phyloP scores from a whole-genome alignment of 2,113 vertebrate genomes.

The Opisthocomus hoazin region DNA sequence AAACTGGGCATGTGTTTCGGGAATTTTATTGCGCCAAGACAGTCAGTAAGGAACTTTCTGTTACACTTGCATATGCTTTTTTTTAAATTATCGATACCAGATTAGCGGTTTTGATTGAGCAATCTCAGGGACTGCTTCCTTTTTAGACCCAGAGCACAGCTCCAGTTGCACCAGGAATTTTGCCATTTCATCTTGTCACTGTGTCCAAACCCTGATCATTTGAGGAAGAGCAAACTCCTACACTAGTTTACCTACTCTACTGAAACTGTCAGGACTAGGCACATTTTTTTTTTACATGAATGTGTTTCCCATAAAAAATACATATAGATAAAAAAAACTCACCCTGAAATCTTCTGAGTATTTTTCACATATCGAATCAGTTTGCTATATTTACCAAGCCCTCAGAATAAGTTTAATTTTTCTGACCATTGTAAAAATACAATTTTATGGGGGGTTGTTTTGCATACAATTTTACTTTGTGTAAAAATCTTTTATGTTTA shows the following conservation, averaged over 20 bases:
- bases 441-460: neutral
- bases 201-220: neutral
- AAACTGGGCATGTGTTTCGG: neutral
- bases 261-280: neutral
- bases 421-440: neutral
- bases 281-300: neutral
- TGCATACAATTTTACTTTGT: neutral
- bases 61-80: neutral
- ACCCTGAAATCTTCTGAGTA: neutral
- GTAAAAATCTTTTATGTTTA: neutral
- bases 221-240: neutral
- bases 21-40: neutral
- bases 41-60: neutral
- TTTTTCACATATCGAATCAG: neutral
- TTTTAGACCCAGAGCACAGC: neutral
- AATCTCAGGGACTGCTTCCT: neutral
- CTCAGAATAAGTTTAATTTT: neutral
- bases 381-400: neutral
- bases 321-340: rapidly evolving
- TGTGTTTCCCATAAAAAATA: neutral
- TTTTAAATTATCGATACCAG: neutral
- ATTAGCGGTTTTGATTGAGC: neutral
- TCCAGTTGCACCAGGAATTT: neutral
- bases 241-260: neutral
- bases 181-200: neutral